A percentile compares a stretch with the other conserved stretches of the same genome.
phyloP scores from a whole-genome alignment of 2,113 vertebrate species.

The Galemys pyrenaicus region DNA sequence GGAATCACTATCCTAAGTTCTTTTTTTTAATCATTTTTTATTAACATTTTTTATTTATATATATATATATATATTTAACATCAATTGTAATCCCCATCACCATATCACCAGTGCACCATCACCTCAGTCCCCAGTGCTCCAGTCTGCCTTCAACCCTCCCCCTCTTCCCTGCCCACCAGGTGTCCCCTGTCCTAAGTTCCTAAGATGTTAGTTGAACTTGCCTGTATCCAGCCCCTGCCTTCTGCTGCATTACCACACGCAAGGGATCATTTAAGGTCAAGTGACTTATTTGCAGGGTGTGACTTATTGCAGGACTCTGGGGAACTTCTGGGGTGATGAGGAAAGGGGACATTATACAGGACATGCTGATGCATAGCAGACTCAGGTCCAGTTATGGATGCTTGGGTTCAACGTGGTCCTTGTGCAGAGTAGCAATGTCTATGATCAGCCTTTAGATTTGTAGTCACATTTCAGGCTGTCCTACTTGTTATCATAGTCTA shows the following conservation, averaged over 20 bases:
- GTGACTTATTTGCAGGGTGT: constrained; percentile 35
- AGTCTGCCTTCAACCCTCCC: too few species aligned
- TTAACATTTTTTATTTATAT: too few species aligned
- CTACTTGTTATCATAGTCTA: background rate
- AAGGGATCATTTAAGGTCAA: constrained; percentile 31
- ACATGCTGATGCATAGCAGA: background rate
- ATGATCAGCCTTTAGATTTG: background rate
- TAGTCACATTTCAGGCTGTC: background rate
- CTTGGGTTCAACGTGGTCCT: background rate
- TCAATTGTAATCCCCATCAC: too few species aligned
- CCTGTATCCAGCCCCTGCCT: background rate
- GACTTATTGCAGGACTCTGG: background rate
- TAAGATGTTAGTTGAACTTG: background rate
- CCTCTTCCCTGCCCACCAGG: too few species aligned
- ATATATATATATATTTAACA: too few species aligned
- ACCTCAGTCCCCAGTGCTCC: too few species aligned
- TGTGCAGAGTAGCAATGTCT: background rate
- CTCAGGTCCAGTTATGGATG: background rate
- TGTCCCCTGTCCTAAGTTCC: background rate
- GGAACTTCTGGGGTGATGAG: background rate
- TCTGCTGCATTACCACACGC: background rate
- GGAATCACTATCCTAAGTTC: background rate
- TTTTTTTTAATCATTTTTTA: too few species aligned
- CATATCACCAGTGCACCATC: too few species aligned
- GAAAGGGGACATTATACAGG: background rate